Conservation (phyloP, 2,797 vertebrate genomes). For the Protonibea diacanthus region DNA sequence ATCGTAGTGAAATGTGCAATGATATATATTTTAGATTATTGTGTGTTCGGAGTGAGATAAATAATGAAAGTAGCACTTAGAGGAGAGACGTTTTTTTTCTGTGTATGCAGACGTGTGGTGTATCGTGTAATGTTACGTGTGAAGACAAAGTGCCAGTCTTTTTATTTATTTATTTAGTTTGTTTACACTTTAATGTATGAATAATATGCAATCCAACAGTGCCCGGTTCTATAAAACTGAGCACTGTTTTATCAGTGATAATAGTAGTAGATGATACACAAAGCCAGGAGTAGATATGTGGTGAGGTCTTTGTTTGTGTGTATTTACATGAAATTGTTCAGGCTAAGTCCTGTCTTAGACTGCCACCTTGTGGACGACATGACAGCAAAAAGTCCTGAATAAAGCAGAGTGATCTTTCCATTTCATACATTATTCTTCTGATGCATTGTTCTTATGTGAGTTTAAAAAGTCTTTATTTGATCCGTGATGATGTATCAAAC, state of each 20-base stretch:
- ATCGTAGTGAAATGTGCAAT: slow-evolving; percentile 73
- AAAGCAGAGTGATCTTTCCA: slow-evolving; percentile 8
- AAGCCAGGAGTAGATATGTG: slow-evolving; percentile 41
- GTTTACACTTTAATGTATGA: slow-evolving; percentile 70
- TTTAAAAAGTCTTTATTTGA: slow-evolving; percentile 23
- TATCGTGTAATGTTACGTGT: slow-evolving; percentile 64
- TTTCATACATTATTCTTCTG: slow-evolving; percentile 20
- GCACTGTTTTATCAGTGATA: slow-evolving; percentile 55
- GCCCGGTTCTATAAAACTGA: slow-evolving; percentile 66
- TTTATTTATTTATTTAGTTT: slow-evolving; percentile 59
- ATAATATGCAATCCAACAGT: slow-evolving; percentile 83
- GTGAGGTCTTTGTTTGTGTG: slow-evolving; percentile 50
- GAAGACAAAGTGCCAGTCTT: slow-evolving; percentile 75
- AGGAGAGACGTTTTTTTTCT: slow-evolving; percentile 51
- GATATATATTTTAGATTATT: slow-evolving; percentile 56
- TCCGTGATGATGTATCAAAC: slow-evolving; percentile 27
- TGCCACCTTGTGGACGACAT: slow-evolving; percentile 66
- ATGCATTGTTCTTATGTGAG: slow-evolving; percentile 20
- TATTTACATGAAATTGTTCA: slow-evolving; percentile 23
- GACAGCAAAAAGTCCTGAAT: slow-evolving; percentile 15
- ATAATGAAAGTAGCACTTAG: slow-evolving; percentile 52
- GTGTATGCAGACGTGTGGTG: slow-evolving; percentile 63
- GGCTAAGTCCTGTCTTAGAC: slow-evolving; percentile 51
- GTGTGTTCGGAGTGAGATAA: slow-evolving; percentile 42
- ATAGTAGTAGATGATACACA: slow-evolving; percentile 35